Evolutionary conservation across 2,113 vertebrate genomes (phyloP).

Genomic region (Lophochroa leadbeateri): DNA sequence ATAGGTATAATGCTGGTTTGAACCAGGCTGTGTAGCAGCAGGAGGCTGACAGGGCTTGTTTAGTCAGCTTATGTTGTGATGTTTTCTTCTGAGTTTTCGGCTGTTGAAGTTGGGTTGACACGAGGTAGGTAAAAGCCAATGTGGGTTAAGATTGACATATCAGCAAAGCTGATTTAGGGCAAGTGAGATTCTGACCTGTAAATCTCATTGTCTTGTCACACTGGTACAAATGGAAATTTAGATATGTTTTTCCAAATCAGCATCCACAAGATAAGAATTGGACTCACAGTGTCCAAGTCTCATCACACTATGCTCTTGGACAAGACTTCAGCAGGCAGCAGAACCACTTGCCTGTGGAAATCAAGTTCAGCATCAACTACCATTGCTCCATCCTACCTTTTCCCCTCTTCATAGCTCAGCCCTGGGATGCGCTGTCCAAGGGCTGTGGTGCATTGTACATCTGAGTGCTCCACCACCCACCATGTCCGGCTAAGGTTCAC

Average conservation of each 20-base stretch:
- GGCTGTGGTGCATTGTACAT: neutral
- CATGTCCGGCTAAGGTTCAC: neutral
- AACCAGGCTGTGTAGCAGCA: neutral
- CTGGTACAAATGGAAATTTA: neutral
- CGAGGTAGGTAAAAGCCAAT: neutral
- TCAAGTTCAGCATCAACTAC: neutral
- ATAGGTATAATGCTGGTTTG: neutral
- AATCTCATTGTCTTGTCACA: neutral
- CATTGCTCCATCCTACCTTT: neutral
- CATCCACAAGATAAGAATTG: neutral
- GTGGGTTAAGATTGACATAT: neutral
- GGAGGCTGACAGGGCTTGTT: neutral
- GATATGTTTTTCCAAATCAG: neutral
- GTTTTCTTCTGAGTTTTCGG: neutral
- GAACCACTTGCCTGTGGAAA: neutral
- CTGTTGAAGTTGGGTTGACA: neutral
- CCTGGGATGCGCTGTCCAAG: neutral
- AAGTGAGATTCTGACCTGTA: neutral
- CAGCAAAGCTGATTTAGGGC: neutral
- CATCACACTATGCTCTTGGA: neutral
- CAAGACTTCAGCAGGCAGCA: neutral
- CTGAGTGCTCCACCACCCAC: neutral
- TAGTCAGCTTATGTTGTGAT: neutral
- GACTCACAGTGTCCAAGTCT: neutral
- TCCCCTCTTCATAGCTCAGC: neutral